Conservation (phyloP, 2,797 vertebrate genomes). For the Thunnus albacares region DNA sequence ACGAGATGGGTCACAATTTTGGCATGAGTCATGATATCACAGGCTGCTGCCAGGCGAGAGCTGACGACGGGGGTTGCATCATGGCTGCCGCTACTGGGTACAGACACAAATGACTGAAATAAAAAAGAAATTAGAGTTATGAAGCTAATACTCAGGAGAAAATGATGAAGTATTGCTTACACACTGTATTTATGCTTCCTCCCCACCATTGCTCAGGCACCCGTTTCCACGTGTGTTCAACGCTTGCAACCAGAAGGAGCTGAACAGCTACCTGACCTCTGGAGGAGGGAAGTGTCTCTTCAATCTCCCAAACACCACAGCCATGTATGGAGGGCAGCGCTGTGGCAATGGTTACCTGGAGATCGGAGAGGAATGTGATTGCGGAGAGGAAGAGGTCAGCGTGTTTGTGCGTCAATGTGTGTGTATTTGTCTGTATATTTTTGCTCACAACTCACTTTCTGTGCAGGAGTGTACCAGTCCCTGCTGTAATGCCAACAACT, state of each 20-base stretch:
- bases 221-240: constrained; percentile 97
- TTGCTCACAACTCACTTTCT: constrained; percentile 22
- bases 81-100: constrained; percentile 99
- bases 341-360: constrained; percentile 99
- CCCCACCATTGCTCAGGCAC: constrained; percentile 80
- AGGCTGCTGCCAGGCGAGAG: constrained; percentile 90
- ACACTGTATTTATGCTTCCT: background rate
- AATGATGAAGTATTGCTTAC: background rate
- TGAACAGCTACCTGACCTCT: constrained; percentile 92
- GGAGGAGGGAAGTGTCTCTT: constrained; percentile 98
- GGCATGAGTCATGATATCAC: constrained; percentile 95
- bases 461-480: constrained; percentile 93
- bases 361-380: constrained; percentile 98
- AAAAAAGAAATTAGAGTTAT: background rate
- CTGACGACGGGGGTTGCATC: constrained; percentile 95
- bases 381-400: constrained; percentile 94
- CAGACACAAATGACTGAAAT: constrained; percentile 17
- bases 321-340: constrained; percentile 92
- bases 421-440: constrained; percentile 7
- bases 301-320: constrained; percentile 93
- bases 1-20: constrained; percentile 99
- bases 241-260: constrained; percentile 91
- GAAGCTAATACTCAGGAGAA: background rate
- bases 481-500: constrained; percentile 95
- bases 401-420: constrained; percentile 14